Evolutionary conservation across 2,888 invertebrate genomes (phyloP), one percentile per base, ranked within the genome.

Genomic region (Drepanosiphum platanoidis): DNA sequence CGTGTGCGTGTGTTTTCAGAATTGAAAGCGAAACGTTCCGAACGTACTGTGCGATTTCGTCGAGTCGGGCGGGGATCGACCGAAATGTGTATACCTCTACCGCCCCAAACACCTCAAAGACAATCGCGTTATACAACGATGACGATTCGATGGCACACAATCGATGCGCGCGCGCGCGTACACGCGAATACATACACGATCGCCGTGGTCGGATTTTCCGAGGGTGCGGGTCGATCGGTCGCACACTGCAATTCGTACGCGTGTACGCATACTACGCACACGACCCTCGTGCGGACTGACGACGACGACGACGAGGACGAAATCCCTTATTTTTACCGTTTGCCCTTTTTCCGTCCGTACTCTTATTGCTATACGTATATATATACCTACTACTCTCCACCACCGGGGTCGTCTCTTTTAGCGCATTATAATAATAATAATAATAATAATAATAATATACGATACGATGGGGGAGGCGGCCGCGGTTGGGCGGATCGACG

Each of bases 261-360:
- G 1, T 9, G 13, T 9, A 8, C 9, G 4, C 52, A 18, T 8
- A 52, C 8, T n/a, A 18, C 22, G 8, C 5, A 52, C 22, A 27
- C n/a, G 61, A 61, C 61, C 61, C 61, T 61, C 27, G 27, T 22
- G 27, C 13, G 1, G 27, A 27, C 52, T 27, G 61, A 61, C 61
- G n/a, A 61, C 27, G 61, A 61, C 27, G 27, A 61, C 61, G 27
- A 66, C 13, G 15, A 3, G 22, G n/a, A 68, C 34, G 30, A 78
- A 78, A 78, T 66, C 78, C 78, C 64, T 78, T 78, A 78, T 66
- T 78, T 66, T 78, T 78, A 78, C 78, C 64, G 64, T 78, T 78
- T 78, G 64, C 30, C 78, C 42, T 42, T 78, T 78, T 78, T 78
- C n/a, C n/a, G n/a, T n/a, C n/a, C n/a, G n/a, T n/a, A n/a, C n/a